phyloP scores from a whole-genome alignment of 2,113 vertebrate genomes.

The Cyphomyrus plagiostoma region DNA sequence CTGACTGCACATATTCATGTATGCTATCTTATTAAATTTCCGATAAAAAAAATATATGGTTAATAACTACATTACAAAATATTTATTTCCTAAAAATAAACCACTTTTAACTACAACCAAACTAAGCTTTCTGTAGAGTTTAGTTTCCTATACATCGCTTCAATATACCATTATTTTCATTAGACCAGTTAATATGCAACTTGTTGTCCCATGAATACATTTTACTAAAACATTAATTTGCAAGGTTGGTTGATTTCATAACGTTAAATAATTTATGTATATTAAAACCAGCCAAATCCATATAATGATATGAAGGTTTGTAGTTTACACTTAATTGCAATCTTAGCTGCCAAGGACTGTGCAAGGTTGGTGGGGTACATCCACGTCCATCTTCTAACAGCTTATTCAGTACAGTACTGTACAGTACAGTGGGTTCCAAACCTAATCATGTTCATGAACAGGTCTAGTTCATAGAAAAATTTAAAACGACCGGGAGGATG shows the following conservation, averaged over 20 bases:
- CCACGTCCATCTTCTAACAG: neutral
- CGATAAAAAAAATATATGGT: neutral
- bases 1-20: neutral
- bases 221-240: neutral
- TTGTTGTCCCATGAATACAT: neutral
- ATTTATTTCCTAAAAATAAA: neutral
- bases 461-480: neutral
- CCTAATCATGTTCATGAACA: neutral
- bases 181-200: neutral
- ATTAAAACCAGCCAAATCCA: conserved; percentile 11
- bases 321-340: conserved; percentile 23
- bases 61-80: neutral
- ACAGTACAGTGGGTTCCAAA: neutral
- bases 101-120: neutral
- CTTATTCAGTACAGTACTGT: neutral
- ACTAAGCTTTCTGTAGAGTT: neutral
- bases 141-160: neutral
- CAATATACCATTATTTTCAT: neutral
- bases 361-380: conserved; percentile 15
- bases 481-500: neutral
- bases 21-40: neutral
- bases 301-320: conserved; percentile 16
- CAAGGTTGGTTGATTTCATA: neutral
- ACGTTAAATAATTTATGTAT: neutral
- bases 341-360: conserved; percentile 14